Conservation (phyloP, 2,113 vertebrate species). For the Chionodraco myersi region DNA sequence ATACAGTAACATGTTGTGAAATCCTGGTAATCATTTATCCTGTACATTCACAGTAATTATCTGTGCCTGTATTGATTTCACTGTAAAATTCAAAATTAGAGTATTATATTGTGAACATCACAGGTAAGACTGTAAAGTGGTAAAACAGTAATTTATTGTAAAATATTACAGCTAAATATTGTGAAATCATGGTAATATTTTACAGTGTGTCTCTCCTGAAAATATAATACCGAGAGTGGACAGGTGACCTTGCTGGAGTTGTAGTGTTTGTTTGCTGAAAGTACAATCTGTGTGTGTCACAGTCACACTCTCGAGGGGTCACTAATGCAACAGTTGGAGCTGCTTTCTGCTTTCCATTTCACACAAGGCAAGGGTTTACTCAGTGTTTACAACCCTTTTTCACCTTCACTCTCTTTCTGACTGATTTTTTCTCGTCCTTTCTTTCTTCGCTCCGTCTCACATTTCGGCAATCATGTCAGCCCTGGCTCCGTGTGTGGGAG, state of each 20-base stretch:
- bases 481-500: neutral
- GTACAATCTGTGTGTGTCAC: constrained; percentile 17
- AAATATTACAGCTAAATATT: too few species aligned
- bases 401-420: constrained; percentile 14
- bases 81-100: too few species aligned
- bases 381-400: constrained; percentile 38
- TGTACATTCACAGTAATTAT: too few species aligned
- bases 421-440: neutral
- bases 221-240: constrained; percentile 11
- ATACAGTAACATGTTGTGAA: too few species aligned
- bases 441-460: constrained; percentile 1
- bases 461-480: constrained; percentile 34
- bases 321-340: constrained; percentile 55
- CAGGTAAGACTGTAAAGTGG: too few species aligned
- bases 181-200: too few species aligned
- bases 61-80: too few species aligned
- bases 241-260: constrained; percentile 17
- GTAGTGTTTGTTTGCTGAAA: constrained; percentile 28
- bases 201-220: neutral
- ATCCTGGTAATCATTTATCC: too few species aligned
- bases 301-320: constrained; percentile 38
- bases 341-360: constrained; percentile 44
- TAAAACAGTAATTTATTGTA: too few species aligned
- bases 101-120: too few species aligned
- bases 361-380: constrained; percentile 46